Conservation (phyloP, 2,797 vertebrate genomes). For the Danio aesculapii region DNA sequence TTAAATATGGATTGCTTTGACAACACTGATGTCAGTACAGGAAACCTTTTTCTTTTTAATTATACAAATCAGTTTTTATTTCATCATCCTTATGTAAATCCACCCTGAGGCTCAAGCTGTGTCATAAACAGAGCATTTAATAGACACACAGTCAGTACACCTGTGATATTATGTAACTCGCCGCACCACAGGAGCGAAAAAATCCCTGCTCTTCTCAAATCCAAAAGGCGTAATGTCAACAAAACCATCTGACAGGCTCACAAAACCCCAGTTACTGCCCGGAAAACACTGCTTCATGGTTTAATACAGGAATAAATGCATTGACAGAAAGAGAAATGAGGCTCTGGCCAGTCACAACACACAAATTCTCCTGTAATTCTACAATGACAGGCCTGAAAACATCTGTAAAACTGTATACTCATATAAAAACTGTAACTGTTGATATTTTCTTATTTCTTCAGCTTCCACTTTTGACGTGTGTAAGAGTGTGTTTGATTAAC, state of each 20-base stretch:
- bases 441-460: no score
- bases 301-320: not conserved
- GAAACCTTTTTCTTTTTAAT: no score
- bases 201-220: not conserved
- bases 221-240: not conserved
- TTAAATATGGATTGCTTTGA: no score
- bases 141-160: not conserved
- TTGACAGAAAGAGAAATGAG: not conserved
- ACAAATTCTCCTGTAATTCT: not conserved
- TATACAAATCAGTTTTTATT: no score
- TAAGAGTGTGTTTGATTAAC: no score
- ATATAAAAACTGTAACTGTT: no score
- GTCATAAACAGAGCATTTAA: not conserved
- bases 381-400: not conserved
- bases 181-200: not conserved
- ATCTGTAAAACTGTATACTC: no score
- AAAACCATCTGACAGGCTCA: slow-evolving; percentile 9
- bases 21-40: no score
- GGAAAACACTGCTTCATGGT: no score
- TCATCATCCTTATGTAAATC: not conserved
- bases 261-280: not conserved
- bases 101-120: not conserved
- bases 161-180: not conserved
- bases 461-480: no score
- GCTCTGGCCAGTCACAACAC: not conserved